Conservation (phyloP, 2,797 vertebrate genomes). For the Halcyon smyrnensis region DNA sequence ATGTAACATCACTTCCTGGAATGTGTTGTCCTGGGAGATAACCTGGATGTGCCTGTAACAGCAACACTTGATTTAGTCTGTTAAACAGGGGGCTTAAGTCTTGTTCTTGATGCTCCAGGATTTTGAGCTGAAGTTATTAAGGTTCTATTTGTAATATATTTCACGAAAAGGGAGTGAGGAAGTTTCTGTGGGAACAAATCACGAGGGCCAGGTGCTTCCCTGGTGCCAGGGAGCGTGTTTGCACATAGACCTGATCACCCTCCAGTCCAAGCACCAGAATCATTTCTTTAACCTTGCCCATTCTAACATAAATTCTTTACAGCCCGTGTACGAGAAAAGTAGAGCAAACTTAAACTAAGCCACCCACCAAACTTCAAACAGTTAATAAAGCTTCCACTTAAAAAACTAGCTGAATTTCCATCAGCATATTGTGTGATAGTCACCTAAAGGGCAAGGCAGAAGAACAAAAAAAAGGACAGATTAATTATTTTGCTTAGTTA, state of each 20-base stretch:
- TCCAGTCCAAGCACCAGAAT: neutral
- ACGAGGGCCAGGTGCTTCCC: fast-evolving
- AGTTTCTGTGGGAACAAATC: neutral
- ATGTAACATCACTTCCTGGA: fast-evolving
- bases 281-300: neutral
- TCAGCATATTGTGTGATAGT: fast-evolving
- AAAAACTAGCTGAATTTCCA: neutral
- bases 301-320: neutral
- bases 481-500: neutral
- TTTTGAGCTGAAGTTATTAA: neutral
- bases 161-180: no score
- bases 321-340: neutral
- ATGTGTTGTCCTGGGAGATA: fast-evolving
- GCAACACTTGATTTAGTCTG: fast-evolving
- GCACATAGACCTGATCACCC: neutral
- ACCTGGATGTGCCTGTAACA: neutral
- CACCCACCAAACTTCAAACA: neutral
- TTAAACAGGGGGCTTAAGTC: fast-evolving
- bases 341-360: neutral
- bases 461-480: neutral
- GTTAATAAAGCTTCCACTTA: neutral
- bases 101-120: neutral
- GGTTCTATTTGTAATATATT: neutral
- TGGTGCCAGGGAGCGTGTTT: fast-evolving
- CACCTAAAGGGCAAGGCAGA: neutral